Percentiles rank a stretch among this genome's conserved stretches.
Conservation (phyloP, 2,797 vertebrate genomes). For the Podargus strigoides region DNA sequence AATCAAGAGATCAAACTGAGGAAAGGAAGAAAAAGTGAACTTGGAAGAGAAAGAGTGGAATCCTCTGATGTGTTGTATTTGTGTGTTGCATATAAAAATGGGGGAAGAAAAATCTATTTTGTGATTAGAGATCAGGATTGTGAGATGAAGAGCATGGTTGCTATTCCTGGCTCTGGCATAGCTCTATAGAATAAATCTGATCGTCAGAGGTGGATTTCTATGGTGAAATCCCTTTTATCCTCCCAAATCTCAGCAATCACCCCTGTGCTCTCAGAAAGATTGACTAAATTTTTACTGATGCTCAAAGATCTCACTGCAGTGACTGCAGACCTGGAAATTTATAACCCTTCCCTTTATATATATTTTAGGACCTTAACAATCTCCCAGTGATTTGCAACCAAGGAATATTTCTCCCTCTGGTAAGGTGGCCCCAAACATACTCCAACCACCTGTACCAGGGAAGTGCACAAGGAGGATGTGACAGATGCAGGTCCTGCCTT, state of each 20-base stretch:
- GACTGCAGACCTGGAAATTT: background rate
- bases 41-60: background rate
- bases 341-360: background rate
- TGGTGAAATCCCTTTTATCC: background rate
- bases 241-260: accelerated
- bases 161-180: background rate
- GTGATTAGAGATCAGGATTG: background rate
- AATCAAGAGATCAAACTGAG: background rate
- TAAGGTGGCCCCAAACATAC: background rate
- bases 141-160: background rate
- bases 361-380: background rate
- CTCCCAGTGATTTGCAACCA: background rate
- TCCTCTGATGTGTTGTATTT: background rate
- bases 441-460: background rate
- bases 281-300: background rate
- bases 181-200: background rate
- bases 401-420: background rate
- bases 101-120: background rate
- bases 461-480: background rate
- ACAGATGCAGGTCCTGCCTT: background rate
- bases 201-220: background rate
- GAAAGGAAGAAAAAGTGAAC: background rate
- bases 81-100: background rate
- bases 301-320: background rate
- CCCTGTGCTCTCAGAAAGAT: background rate